Evolutionary conservation across 2,797 vertebrate genomes (phyloP).

Genomic region (Hybognathus amarus): DNA sequence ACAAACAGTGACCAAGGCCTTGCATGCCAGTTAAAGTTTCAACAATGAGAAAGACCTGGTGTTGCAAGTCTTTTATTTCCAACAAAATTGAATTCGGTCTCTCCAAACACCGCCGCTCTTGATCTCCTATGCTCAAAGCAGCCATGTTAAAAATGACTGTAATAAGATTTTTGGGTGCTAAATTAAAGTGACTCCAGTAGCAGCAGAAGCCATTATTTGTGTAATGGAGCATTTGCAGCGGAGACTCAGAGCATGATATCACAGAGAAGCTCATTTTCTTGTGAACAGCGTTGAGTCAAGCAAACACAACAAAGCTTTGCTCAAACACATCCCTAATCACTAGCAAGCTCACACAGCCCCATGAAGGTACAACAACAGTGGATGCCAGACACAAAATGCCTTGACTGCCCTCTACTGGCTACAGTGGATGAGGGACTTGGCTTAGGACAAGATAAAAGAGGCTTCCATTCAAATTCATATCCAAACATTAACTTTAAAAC

Average conservation of each 20-base stretch:
- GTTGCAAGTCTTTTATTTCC: constrained; percentile 45
- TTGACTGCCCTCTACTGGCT: constrained; percentile 81
- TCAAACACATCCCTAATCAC: constrained; percentile 71
- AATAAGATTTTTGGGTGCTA: constrained; percentile 56
- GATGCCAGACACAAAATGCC: constrained; percentile 61
- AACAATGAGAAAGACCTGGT: constrained; percentile 39
- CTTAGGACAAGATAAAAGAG: neutral
- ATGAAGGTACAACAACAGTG: neutral
- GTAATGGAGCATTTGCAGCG: constrained; percentile 52
- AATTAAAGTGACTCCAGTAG: constrained; percentile 59
- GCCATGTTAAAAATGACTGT: constrained; percentile 44
- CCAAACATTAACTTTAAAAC: neutral
- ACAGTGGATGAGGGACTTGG: constrained; percentile 3
- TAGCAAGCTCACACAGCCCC: constrained; percentile 36
- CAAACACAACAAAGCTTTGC: constrained; percentile 72
- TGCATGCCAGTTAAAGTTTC: constrained; percentile 36
- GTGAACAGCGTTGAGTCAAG: constrained; percentile 68
- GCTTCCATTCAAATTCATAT: neutral
- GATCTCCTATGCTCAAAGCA: constrained; percentile 45
- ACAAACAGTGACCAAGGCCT: constrained; percentile 22
- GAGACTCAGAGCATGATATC: constrained; percentile 54
- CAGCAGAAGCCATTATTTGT: constrained; percentile 54
- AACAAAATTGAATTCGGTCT: constrained; percentile 45
- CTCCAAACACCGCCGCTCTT: constrained; percentile 43
- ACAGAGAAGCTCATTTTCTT: constrained; percentile 69